Percentiles rank a stretch among this genome's conserved stretches.
These are phyloP conservation scores for Oxygymnocypris stewartii DNA, from an alignment of 2,113 vertebrate species.

Conservation along the genomic window DNA sequence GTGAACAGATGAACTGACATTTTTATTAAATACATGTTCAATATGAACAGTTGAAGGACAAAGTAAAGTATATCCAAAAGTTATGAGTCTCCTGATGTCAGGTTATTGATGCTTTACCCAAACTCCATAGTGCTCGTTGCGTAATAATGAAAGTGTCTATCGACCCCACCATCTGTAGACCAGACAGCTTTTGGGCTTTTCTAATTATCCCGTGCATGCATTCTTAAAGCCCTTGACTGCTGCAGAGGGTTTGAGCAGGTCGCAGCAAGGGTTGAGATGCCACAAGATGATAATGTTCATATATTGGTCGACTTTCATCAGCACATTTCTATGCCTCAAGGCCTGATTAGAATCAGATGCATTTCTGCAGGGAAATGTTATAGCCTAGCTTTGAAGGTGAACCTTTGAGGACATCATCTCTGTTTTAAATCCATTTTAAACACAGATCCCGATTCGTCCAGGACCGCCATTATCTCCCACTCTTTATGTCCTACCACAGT, in stretches of 20 bases:
- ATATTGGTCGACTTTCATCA: conserved; percentile 91
- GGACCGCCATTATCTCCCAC: conserved; percentile 63
- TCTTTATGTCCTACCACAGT: conserved; percentile 51
- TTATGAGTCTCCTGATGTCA: conserved; percentile 46
- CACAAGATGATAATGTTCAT: conserved; percentile 93
- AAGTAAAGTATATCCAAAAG: conserved; percentile 4
- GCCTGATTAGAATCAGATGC: conserved; percentile 86
- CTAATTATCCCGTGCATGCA: conserved; percentile 83
- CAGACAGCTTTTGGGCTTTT: conserved; percentile 67
- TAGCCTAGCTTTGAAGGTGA: conserved; percentile 84
- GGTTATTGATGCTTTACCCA: conserved; percentile 32
- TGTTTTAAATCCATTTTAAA: conserved; percentile 57
- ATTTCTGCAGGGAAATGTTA: conserved; percentile 84
- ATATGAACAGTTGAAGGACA: conserved; percentile 28
- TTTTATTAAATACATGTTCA: conserved; percentile 18
- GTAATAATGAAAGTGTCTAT: conserved; percentile 55
- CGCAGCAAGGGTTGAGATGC: conserved; percentile 86
- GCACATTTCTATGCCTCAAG: conserved; percentile 83
- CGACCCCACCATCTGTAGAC: conserved; percentile 59
- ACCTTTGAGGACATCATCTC: conserved; percentile 76
- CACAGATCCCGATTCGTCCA: conserved; percentile 62
- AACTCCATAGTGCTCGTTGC: conserved; percentile 24
- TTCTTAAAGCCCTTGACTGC: conserved; percentile 84
- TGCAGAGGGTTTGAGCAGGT: conserved; percentile 79
- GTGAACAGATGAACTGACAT: conserved; percentile 6